A percentile compares a stretch with the other conserved stretches of the same genome.
Evolutionary conservation across 2,113 vertebrate genomes (phyloP).

Genomic region (Myxocyprinus asiaticus): DNA sequence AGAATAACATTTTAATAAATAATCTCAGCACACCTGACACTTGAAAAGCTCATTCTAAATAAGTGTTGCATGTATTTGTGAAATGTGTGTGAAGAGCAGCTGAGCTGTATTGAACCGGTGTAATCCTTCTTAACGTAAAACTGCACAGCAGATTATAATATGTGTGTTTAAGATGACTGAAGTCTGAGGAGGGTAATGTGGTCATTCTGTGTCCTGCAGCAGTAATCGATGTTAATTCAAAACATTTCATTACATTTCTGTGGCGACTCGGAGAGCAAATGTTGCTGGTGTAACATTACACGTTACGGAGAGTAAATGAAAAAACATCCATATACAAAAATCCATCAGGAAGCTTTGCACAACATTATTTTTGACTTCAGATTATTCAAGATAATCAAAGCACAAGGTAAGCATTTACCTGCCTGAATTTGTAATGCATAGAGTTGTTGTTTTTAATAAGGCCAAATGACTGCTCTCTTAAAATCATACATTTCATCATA

Average conservation of each 20-base stretch:
- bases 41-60: neutral
- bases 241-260: slow-evolving; percentile 30
- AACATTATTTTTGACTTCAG: no score
- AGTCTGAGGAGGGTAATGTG: no score
- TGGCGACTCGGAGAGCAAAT: neutral
- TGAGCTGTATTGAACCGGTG: slow-evolving; percentile 26
- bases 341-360: neutral
- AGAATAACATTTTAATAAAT: no score
- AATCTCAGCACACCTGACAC: no score
- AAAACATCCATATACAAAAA: slow-evolving; percentile 41
- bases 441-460: no score
- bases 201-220: slow-evolving; percentile 1
- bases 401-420: no score
- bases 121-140: slow-evolving; percentile 49
- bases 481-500: no score
- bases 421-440: no score
- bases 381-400: no score
- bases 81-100: slow-evolving; percentile 27
- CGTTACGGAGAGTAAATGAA: neutral
- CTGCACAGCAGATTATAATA: slow-evolving; percentile 55
- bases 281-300: slow-evolving; percentile 37
- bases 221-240: slow-evolving; percentile 30
- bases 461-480: no score
- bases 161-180: slow-evolving; percentile 30
- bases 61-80: neutral